Percentiles rank a stretch among this genome's conserved stretches.
Conservation (phyloP, 2,888 invertebrate genomes). For the Leptopilina syphax region DNA sequence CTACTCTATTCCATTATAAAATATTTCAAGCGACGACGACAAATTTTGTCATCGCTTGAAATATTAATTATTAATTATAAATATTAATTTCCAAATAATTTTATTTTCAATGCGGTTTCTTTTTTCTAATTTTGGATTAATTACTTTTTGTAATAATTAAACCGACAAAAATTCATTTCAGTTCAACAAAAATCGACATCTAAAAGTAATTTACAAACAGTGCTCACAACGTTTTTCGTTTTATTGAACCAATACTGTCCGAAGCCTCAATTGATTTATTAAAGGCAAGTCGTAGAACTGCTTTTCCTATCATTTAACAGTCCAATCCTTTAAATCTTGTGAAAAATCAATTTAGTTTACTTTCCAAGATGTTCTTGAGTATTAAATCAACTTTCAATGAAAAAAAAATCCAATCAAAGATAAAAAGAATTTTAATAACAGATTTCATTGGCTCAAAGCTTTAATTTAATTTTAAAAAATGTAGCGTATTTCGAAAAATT, state of each 20-base stretch:
- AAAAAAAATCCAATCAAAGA: too few species aligned
- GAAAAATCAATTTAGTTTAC: constrained; percentile 7
- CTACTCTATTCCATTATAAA: too few species aligned
- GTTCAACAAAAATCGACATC: neutral
- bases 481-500: too few species aligned
- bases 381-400: neutral
- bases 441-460: too few species aligned
- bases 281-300: neutral
- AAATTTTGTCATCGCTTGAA: too few species aligned
- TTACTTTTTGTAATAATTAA: neutral
- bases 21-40: too few species aligned
- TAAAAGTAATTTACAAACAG: constrained; percentile 21
- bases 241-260: neutral
- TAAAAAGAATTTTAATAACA: too few species aligned
- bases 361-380: neutral
- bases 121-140: neutral
- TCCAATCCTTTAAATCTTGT: neutral
- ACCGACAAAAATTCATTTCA: neutral
- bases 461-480: too few species aligned
- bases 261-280: constrained; percentile 28
- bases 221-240: neutral
- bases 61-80: too few species aligned
- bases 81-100: too few species aligned
- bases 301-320: constrained; percentile 8
- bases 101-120: neutral